These are phyloP conservation scores for Papilio gigon DNA, from an alignment of 2,888 invertebrate species.

Conservation along the genomic window DNA sequence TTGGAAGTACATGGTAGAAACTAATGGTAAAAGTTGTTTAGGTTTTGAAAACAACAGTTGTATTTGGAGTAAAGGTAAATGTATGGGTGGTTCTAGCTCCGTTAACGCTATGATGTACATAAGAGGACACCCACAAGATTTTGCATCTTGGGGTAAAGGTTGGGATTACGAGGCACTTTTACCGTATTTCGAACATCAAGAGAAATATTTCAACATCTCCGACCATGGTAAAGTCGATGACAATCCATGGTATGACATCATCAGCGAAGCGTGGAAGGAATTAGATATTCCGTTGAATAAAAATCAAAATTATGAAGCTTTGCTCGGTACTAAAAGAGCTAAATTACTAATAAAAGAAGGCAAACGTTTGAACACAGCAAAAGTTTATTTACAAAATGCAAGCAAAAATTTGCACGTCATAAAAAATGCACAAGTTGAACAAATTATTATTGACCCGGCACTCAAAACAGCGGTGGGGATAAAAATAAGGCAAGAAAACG, in stretches of 20 bases:
- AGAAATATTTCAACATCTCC: constrained; percentile 57
- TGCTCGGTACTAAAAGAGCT: constrained; percentile 73
- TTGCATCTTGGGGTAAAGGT: constrained; percentile 79
- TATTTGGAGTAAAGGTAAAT: constrained; percentile 85
- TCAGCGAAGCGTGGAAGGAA: constrained; percentile 66
- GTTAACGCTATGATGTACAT: constrained; percentile 85
- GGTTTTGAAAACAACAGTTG: constrained; percentile 63
- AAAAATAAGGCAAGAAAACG: constrained; percentile 60
- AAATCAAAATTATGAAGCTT: constrained; percentile 56
- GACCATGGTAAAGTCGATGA: constrained; percentile 43
- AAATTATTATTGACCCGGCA: constrained; percentile 73
- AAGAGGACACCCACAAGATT: constrained; percentile 81
- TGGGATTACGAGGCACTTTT: constrained; percentile 80
- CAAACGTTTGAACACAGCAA: constrained; percentile 75
- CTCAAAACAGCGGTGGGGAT: constrained; percentile 69
- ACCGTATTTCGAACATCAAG: constrained; percentile 70
- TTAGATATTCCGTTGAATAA: constrained; percentile 57
- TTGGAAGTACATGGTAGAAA: constrained; percentile 80
- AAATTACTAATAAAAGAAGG: constrained; percentile 74
- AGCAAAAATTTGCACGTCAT: constrained; percentile 62
- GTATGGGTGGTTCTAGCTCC: constrained; percentile 83
- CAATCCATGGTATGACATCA: constrained; percentile 53
- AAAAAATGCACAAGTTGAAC: constrained; percentile 76
- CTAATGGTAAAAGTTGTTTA: constrained; percentile 62
- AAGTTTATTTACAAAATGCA: constrained; percentile 65